Conservation (phyloP, 2,113 vertebrate species). For the Apteryx owenii region DNA sequence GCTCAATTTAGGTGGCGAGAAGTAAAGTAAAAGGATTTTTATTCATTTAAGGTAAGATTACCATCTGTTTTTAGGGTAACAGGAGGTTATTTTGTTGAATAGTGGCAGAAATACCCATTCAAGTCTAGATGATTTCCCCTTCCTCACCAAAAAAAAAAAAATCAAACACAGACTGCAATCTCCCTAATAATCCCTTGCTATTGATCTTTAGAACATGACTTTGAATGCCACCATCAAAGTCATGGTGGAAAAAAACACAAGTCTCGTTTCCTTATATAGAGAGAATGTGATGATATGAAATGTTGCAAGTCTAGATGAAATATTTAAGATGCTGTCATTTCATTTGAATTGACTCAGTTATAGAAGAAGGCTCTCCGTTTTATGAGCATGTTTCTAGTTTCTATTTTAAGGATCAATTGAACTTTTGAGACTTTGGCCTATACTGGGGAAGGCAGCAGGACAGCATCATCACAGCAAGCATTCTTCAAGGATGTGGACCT, state of each 20-base stretch:
- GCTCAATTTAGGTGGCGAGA: background rate
- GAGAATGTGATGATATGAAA: background rate
- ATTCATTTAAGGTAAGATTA: background rate
- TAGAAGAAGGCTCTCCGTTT: background rate
- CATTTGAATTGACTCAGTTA: background rate
- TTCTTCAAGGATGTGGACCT: rapidly evolving
- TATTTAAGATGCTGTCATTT: background rate
- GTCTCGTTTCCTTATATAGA: background rate
- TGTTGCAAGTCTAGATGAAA: background rate
- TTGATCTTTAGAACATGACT: conserved; percentile 6
- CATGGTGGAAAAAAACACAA: background rate
- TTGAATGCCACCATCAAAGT: conserved; percentile 13
- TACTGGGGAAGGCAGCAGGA: background rate
- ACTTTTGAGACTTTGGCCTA: background rate
- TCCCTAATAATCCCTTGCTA: background rate
- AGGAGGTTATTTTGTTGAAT: background rate
- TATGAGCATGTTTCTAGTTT: background rate
- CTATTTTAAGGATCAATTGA: background rate
- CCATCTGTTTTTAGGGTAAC: background rate
- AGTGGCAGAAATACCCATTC: background rate
- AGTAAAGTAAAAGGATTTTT: background rate
- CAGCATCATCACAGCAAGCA: background rate
- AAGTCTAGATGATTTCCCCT: background rate
- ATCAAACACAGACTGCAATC: background rate
- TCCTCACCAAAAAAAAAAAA: background rate